Percentiles rank a stretch among this genome's conserved stretches.
Evolutionary conservation across 2,888 invertebrate genomes (phyloP).

Genomic region (Baccha elongata): DNA sequence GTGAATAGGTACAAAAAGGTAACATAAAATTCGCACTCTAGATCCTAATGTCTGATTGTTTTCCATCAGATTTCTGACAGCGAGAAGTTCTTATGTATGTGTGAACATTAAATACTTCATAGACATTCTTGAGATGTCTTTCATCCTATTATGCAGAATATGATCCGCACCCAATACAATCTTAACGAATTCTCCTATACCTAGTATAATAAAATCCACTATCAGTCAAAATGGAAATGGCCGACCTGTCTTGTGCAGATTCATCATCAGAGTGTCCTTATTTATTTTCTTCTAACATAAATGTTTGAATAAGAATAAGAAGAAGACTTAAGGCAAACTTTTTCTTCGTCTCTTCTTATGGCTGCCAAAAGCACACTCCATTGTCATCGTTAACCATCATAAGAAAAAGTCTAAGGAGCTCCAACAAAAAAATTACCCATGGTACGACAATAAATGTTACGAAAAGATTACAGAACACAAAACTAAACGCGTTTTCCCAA

Average conservation of each 20-base stretch:
- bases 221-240: constrained; percentile 51
- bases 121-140: not conserved
- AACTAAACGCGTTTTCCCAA: constrained; percentile 16
- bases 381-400: constrained; percentile 26
- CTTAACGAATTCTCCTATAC: constrained; percentile 20
- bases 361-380: constrained; percentile 18
- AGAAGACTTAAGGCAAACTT: constrained; percentile 37
- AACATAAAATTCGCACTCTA: too few relatives aligned
- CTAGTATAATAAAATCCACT: constrained; percentile 53
- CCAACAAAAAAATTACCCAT: not conserved
- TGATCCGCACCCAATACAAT: not conserved
- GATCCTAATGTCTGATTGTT: too few relatives aligned
- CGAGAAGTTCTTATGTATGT: too few relatives aligned
- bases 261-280: constrained; percentile 9
- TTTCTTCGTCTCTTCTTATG: constrained; percentile 40
- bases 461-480: constrained; percentile 52
- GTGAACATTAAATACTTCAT: too few relatives aligned
- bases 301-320: constrained; percentile 2
- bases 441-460: constrained; percentile 39
- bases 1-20: too few relatives aligned
- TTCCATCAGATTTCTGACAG: too few relatives aligned
- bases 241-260: constrained; percentile 18
- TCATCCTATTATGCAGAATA: not conserved
- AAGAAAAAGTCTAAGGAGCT: constrained; percentile 11
- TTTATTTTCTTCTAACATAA: too few relatives aligned